Conservation (phyloP, 2,797 vertebrate species). For the Channallabes apus region DNA sequence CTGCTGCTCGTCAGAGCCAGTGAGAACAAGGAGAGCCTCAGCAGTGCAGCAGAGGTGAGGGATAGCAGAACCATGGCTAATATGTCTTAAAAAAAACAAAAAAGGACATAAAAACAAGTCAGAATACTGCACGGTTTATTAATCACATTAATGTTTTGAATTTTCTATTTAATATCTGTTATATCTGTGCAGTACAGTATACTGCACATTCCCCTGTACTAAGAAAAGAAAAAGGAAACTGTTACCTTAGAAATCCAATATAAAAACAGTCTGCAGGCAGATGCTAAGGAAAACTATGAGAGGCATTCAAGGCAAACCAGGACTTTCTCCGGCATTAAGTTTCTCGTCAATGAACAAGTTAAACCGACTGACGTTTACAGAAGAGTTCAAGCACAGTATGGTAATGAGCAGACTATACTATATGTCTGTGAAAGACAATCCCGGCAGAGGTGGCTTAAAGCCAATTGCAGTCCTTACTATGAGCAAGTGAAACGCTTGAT, state of each 20-base stretch:
- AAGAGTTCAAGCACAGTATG: no score
- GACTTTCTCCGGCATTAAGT: no score
- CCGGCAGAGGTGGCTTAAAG: no score
- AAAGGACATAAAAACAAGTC: neutral
- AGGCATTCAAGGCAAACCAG: no score
- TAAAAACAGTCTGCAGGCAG: neutral
- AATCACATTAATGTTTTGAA: neutral
- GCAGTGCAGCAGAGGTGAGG: slow-evolving; percentile 81
- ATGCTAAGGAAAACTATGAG: no score
- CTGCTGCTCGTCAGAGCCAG: slow-evolving; percentile 79
- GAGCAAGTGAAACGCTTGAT: no score
- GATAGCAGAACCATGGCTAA: neutral
- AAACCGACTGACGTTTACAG: no score
- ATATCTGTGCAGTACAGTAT: neutral
- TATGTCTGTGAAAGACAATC: no score
- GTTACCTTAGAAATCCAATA: neutral
- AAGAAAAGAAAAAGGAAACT: neutral
- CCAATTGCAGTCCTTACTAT: no score
- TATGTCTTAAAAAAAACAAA: neutral
- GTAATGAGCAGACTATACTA: no score
- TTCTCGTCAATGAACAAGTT: no score
- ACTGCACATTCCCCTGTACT: neutral
- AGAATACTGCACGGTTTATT: neutral
- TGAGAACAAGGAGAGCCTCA: slow-evolving; percentile 76
- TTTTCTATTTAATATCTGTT: neutral